Evolutionary conservation across 2,113 vertebrate genomes (phyloP), one percentile per base, ranked within the genome.

Genomic region (Conger conger): DNA sequence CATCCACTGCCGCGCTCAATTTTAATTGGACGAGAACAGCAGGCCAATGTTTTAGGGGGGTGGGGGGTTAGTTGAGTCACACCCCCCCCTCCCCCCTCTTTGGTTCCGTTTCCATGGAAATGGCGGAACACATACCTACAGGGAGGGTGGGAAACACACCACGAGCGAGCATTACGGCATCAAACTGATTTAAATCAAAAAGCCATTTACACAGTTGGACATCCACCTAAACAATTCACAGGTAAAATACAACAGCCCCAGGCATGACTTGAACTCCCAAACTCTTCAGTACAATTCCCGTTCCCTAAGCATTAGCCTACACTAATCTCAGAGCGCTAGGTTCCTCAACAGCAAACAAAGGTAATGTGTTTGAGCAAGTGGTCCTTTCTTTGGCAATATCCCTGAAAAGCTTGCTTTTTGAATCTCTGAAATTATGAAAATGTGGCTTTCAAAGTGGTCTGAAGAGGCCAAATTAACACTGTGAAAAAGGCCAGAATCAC

Each of bases 11-110:
- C 83, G 89, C 78, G 60, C 87, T 90, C 85, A 91, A 87, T 91
- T 93, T 91, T 92, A 91, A 92, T 92, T 93, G 90, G 92, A 90
- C 85, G 87, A 80, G 86, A 89, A 91, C 89, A 87, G 77, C 87
- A 86, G 88, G 86, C 87, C 89, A 89, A 89, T 90, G 89, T 91
- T 88, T 91, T 87, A 85, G 86, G 87, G 88, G 91, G 89, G 90
- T 87, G 87, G 82, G 89, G 90, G n/a, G 35, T 13, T 50, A 13
- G 45, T 50, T 91, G 93, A 93, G 87, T 91, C 86, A 90, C 80
- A 33, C 76, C 81, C 84, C 45, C 45, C 40, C 76, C 81, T 82
- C 45, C 45, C 45, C 11, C 45, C 42, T 57, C 81, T 83, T 83
- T 83, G 83, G 83, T 57, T 80, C 33, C 68, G 63, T 50, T 83